Conservation (phyloP, 92 coral and sea anemone species). For the Epizoanthus ramosus region DNA sequence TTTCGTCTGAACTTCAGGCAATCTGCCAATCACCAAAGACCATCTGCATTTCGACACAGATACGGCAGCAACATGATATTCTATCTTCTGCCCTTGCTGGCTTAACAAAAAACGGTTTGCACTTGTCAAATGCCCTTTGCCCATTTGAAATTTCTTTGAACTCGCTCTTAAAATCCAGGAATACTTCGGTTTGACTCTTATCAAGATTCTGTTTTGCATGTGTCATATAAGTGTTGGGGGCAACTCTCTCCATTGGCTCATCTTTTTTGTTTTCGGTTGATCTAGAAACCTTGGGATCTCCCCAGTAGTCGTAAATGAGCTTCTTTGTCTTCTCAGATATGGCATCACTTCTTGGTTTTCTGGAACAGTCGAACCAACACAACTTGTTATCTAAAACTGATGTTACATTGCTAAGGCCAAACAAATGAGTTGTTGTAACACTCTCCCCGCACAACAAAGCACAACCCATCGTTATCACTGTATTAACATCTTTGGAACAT, state of each 20-base stretch:
- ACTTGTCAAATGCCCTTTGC: conserved; percentile 33
- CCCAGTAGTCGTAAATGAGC: conserved; percentile 53
- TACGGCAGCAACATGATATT: conserved; percentile 44
- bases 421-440: conserved; percentile 18
- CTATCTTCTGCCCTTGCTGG: conserved; percentile 31
- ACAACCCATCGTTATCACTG: conserved; percentile 44
- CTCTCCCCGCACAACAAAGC: conserved; percentile 40
- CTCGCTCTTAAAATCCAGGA: conserved; percentile 27
- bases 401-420: conserved; percentile 25
- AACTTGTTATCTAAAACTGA: conserved; percentile 23
- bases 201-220: conserved; percentile 52
- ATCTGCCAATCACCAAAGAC: background rate
- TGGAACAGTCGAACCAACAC: conserved; percentile 29
- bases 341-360: conserved; percentile 40
- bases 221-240: conserved; percentile 29
- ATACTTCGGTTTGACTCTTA: conserved; percentile 53
- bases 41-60: conserved; percentile 22
- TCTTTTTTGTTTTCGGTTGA: conserved; percentile 44
- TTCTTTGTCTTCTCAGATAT: conserved; percentile 26
- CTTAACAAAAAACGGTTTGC: conserved; percentile 35
- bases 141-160: conserved; percentile 41
- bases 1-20: conserved; percentile 22
- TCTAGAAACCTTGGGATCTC: conserved; percentile 46
- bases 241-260: conserved; percentile 35
- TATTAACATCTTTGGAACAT: conserved; percentile 41